Evolutionary conservation across 1,140 invertebrate genomes (phyloP), one percentile per base, ranked within the genome.

Genomic region (Sitophilus oryzae): DNA sequence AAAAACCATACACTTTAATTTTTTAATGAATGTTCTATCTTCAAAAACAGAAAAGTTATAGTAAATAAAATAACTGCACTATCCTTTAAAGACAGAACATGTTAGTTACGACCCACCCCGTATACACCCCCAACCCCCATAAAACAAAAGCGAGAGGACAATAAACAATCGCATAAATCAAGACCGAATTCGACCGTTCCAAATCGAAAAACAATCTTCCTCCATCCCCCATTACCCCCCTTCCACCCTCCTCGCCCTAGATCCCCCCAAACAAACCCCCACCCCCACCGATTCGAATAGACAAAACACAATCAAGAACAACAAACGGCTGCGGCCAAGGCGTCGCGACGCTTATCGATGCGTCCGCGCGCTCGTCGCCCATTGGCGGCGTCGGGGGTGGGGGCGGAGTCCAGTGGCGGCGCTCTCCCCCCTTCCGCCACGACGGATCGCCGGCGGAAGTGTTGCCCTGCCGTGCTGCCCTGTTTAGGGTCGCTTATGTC

Each of bases 301-400:
- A 51, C 48, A 51, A 41, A 51, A 51, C 18, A 48, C 45, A 52
- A 52, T 54, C 43, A 30, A 54, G 6, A 20, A 55, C 47, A 55
- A 55, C 53, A 58, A 52, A 16, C 44, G 43, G 42, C 44, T 45
- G 45, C 43, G 46, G 30, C 15, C 41, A 43, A 58, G 47, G 55
- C 59, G 59, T 52, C 57, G 52, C 56, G 47, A 55, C 57, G 57
- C 21, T 58, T 46, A 61, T 58, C 60, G 47, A 59, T 59, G 56
- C 52, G 45, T 56, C 42, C 35, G 30, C 16, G 45, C 30, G 19
- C 46, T n/a, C 22, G 20, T 22, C 38, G 35, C 49, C 45, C 43
- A 59, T 59, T 59, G 52, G 60, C 44, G 45, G 36, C 18, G n/a
- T 25, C 38, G 18, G 20, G 43, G 47, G 47, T 45, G 34, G 38